A percentile compares a stretch with the other conserved stretches of the same genome.
Evolutionary conservation across 2,113 vertebrate species (phyloP).

Genomic region (Tychaedon coryphoeus): DNA sequence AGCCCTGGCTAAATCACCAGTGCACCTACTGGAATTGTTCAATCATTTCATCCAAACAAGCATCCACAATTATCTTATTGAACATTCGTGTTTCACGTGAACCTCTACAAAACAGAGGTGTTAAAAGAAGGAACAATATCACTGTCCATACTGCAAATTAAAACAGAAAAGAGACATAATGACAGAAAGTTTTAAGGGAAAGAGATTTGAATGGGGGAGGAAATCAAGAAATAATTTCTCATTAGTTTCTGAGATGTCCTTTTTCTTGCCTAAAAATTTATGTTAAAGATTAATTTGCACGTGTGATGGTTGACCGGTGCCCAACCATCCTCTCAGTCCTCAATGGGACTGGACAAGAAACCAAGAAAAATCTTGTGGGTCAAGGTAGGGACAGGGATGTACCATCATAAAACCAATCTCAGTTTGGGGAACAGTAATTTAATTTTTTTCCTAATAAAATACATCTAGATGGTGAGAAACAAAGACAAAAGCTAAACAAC

Average conservation of each 20-base stretch:
- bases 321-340: neutral
- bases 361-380: neutral
- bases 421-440: neutral
- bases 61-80: neutral
- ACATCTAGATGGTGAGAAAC: neutral
- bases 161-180: neutral
- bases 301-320: neutral
- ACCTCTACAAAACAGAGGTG: neutral
- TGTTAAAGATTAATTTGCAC: neutral
- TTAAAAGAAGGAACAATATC: neutral
- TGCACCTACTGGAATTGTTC: too few relatives aligned
- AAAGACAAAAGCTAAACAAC: neutral
- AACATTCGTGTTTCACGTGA: neutral
- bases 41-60: neutral
- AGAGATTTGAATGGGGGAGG: neutral
- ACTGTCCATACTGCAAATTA: neutral
- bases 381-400: neutral
- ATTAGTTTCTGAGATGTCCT: neutral
- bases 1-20: too few relatives aligned
- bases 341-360: neutral
- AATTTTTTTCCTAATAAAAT: neutral
- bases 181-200: neutral
- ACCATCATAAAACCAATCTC: neutral
- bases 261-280: neutral
- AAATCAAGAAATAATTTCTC: neutral